Evolutionary conservation across 2,888 invertebrate genomes (phyloP).

Genomic region (Phymatocera aterrima): DNA sequence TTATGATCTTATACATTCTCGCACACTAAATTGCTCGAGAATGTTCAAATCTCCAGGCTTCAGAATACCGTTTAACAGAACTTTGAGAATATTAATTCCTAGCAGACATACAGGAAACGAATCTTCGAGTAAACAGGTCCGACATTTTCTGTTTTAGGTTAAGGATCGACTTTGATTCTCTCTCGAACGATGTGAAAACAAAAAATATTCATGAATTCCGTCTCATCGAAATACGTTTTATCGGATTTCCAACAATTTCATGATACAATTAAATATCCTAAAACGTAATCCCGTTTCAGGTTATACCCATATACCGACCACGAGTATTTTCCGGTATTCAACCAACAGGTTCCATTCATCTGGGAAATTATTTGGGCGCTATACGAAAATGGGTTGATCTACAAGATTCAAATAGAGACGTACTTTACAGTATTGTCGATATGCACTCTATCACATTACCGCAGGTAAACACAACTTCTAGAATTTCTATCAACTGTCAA

Average conservation of each 20-base stretch:
- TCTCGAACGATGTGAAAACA: not conserved
- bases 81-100: not conserved
- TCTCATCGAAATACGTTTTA: too few species aligned
- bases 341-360: conserved; percentile 94
- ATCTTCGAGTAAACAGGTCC: conserved; percentile 18
- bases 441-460: conserved; percentile 93
- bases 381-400: conserved; percentile 90
- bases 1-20: not conserved
- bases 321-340: conserved; percentile 95
- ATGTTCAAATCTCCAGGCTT: conserved; percentile 10
- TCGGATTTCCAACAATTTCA: too few species aligned
- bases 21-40: not conserved
- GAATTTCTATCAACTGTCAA: too few species aligned
- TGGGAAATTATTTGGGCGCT: conserved; percentile 98
- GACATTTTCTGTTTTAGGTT: conserved; percentile 11
- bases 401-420: conserved; percentile 84
- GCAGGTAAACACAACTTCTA: conserved; percentile 77
- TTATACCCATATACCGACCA: conserved; percentile 74
- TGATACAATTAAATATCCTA: too few species aligned
- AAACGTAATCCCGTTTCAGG: too few species aligned
- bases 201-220: not conserved
- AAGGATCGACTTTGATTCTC: not conserved
- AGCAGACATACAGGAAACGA: not conserved
- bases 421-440: conserved; percentile 92
- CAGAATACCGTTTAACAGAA: not conserved